Evolutionary conservation across 2,113 vertebrate genomes (phyloP).

Genomic region (Bungarus multicinctus): DNA sequence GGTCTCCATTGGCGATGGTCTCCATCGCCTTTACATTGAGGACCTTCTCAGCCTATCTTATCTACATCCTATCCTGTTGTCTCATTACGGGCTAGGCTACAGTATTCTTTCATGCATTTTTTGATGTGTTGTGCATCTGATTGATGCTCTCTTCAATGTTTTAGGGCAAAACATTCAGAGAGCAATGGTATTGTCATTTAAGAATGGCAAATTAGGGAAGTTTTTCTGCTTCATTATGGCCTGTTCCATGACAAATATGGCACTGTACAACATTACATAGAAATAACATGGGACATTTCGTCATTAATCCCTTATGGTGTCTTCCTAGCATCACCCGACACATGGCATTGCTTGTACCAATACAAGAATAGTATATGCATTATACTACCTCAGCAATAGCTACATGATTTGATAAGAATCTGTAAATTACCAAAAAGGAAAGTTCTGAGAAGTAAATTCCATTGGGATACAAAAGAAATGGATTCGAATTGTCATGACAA

Average conservation of each 20-base stretch:
- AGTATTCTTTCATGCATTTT: background rate
- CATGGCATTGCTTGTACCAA: background rate
- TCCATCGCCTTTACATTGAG: slow-evolving; percentile 92
- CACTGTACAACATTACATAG: background rate
- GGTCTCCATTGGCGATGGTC: slow-evolving; percentile 89
- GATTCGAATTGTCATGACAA: too few relatives aligned
- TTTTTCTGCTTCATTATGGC: background rate
- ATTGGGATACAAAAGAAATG: background rate
- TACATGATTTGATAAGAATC: background rate
- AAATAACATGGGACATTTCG: background rate
- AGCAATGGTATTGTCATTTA: background rate
- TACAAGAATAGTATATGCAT: background rate
- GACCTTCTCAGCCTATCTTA: slow-evolving; percentile 54
- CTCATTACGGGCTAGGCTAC: slow-evolving; percentile 28
- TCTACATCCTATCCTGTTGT: slow-evolving; percentile 79
- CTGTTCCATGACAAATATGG: background rate
- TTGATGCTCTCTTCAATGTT: background rate
- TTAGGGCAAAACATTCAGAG: background rate
- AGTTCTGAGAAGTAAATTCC: background rate
- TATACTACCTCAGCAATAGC: background rate
- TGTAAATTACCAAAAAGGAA: background rate
- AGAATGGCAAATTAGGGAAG: background rate
- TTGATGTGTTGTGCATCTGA: too few relatives aligned
- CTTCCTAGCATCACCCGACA: background rate
- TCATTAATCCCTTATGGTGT: background rate